phyloP scores from a whole-genome alignment of 2,113 vertebrate species.

The Leiothrix lutea region DNA sequence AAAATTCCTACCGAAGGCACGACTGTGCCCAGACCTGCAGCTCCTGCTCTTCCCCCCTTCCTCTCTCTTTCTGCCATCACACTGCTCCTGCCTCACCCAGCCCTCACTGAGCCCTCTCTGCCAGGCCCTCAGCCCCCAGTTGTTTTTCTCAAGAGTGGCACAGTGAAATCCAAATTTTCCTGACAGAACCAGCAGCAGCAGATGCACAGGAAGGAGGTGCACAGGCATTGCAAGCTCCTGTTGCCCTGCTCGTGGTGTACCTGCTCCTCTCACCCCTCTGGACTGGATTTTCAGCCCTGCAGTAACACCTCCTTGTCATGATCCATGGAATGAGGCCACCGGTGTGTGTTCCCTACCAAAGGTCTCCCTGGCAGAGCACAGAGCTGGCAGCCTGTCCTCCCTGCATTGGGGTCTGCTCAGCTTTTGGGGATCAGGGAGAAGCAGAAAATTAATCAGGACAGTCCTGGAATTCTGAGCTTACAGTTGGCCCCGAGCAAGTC shows the following conservation, averaged over 20 bases:
- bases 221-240: fast-evolving
- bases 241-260: fast-evolving
- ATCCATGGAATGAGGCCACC: not conserved
- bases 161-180: not conserved
- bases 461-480: not conserved
- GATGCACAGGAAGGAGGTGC: not conserved
- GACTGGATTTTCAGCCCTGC: not conserved
- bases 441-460: not conserved
- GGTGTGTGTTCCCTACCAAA: not conserved
- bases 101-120: not conserved
- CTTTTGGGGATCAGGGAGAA: not conserved
- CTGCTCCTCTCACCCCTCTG: not conserved
- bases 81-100: not conserved
- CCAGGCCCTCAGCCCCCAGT: not conserved
- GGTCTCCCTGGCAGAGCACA: not conserved
- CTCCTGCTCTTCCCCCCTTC: slow-evolving; percentile 10
- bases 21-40: slow-evolving; percentile 55
- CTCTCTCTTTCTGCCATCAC: not conserved
- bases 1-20: slow-evolving; percentile 45
- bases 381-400: not conserved
- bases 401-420: not conserved
- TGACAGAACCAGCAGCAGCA: not conserved
- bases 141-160: not conserved
- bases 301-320: not conserved
- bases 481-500: not conserved